phyloP scores from a whole-genome alignment of 1,140 invertebrate genomes.

The Galleria mellonella region DNA sequence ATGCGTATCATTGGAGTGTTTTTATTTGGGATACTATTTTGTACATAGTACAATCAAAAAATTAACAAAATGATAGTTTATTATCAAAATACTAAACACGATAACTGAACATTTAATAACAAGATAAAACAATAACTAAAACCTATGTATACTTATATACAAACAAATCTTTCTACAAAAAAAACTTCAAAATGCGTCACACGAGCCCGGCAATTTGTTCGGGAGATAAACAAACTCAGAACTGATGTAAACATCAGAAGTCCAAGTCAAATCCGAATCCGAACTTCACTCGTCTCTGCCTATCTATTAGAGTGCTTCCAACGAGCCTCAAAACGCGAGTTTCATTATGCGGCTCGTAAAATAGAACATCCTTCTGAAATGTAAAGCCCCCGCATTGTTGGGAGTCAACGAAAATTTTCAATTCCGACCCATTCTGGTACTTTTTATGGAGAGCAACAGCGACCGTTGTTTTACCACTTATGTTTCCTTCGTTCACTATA shows the following conservation, averaged over 20 bases:
- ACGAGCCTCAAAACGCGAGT: slow-evolving; percentile 37
- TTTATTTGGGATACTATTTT: too few species aligned
- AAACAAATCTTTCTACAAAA: slow-evolving; percentile 64
- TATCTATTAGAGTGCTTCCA: slow-evolving; percentile 49
- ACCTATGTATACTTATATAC: slow-evolving; percentile 72
- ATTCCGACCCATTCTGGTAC: slow-evolving; percentile 41
- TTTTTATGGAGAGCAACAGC: slow-evolving; percentile 52
- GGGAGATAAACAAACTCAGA: background rate
- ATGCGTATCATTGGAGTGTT: too few species aligned
- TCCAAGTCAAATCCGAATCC: slow-evolving; percentile 60
- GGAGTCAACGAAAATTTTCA: slow-evolving; percentile 60
- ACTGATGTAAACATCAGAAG: slow-evolving; percentile 28
- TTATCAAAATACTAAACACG: slow-evolving; percentile 42
- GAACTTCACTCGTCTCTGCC: slow-evolving; percentile 41
- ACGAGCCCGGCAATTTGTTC: slow-evolving; percentile 16
- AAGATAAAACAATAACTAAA: slow-evolving; percentile 63
- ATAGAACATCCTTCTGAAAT: slow-evolving; percentile 45
- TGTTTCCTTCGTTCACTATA: slow-evolving; percentile 36
- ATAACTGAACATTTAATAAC: slow-evolving; percentile 17
- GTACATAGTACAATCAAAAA: too few species aligned
- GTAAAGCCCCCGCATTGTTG: slow-evolving; percentile 56
- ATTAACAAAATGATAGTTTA: slow-evolving; percentile 32
- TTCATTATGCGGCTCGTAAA: slow-evolving; percentile 41
- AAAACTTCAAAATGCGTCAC: slow-evolving; percentile 5
- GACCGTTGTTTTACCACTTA: slow-evolving; percentile 24